These are phyloP conservation scores for Gadopsis marmoratus DNA, from an alignment of 2,797 vertebrate genomes.

Conservation along the genomic window DNA sequence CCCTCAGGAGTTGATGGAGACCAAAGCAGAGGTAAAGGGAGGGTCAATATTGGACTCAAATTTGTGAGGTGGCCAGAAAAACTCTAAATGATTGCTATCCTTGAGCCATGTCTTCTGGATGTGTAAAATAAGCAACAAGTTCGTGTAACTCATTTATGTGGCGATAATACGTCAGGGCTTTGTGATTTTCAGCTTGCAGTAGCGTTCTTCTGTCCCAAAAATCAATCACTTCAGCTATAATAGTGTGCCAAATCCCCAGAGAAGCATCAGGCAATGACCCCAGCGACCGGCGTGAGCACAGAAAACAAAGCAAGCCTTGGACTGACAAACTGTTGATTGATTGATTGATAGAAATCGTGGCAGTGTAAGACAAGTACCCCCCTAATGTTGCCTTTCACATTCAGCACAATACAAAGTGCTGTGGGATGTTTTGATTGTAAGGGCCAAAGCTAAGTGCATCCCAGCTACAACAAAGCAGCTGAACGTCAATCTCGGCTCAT, in stretches of 20 bases:
- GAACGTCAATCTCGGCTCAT: slow-evolving; percentile 32
- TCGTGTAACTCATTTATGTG: not conserved
- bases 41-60: not conserved
- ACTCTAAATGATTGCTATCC: not conserved
- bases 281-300: slow-evolving; percentile 16
- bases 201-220: not conserved
- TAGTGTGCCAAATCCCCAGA: not conserved
- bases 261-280: slow-evolving; percentile 13
- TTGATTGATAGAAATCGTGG: slow-evolving; percentile 16
- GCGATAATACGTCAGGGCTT: slow-evolving; percentile 1
- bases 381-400: slow-evolving; percentile 22
- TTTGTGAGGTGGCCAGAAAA: not conserved
- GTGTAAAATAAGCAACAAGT: not conserved
- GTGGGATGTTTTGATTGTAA: slow-evolving; percentile 55
- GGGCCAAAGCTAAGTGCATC: slow-evolving; percentile 56
- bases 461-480: slow-evolving; percentile 49
- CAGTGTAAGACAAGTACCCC: slow-evolving; percentile 16
- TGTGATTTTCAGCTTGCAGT: not conserved
- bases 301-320: slow-evolving; percentile 20
- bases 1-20: not conserved
- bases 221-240: slow-evolving; percentile 28
- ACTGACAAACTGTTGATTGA: slow-evolving; percentile 25
- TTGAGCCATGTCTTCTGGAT: not conserved
- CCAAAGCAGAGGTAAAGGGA: slow-evolving; percentile 2
- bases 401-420: slow-evolving; percentile 51